Percentiles rank a stretch among this genome's conserved stretches.
Evolutionary conservation across 1,140 invertebrate species (phyloP).

Genomic region (Augochlora pura): DNA sequence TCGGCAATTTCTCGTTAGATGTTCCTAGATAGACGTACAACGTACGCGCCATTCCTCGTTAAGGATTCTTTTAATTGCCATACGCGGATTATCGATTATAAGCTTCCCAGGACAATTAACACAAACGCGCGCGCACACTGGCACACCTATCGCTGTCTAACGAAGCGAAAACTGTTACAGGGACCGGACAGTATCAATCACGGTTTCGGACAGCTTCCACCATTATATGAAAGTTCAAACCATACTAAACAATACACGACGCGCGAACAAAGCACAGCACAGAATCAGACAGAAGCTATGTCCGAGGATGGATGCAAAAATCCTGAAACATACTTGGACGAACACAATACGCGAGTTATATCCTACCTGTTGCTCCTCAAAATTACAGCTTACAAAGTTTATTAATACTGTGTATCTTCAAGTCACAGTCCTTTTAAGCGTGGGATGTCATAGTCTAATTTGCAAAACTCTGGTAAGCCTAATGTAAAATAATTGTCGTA

Average conservation of each 20-base stretch:
- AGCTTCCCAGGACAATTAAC: not conserved
- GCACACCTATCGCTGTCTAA: not conserved
- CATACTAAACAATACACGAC: not conserved
- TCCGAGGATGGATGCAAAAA: not conserved
- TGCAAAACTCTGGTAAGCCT: no score
- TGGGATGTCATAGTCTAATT: no score
- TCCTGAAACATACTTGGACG: not conserved
- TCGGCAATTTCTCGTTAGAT: not conserved
- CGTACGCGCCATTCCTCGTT: no score
- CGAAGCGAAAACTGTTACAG: not conserved
- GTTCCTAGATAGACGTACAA: no score
- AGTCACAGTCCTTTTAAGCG: no score
- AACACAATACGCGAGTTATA: not conserved
- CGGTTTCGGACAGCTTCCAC: not conserved
- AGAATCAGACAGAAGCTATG: not conserved
- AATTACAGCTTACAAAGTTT: no score
- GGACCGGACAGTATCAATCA: not conserved
- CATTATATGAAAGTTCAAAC: not conserved
- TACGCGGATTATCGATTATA: not conserved
- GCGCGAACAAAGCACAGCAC: no score
- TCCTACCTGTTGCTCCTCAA: not conserved
- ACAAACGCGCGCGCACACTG: not conserved
- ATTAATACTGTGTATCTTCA: no score
- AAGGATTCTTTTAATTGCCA: no score
- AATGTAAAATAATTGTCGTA: no score